phyloP scores from a whole-genome alignment of 2,113 vertebrate genomes.

The Gambusia holbrooki region DNA sequence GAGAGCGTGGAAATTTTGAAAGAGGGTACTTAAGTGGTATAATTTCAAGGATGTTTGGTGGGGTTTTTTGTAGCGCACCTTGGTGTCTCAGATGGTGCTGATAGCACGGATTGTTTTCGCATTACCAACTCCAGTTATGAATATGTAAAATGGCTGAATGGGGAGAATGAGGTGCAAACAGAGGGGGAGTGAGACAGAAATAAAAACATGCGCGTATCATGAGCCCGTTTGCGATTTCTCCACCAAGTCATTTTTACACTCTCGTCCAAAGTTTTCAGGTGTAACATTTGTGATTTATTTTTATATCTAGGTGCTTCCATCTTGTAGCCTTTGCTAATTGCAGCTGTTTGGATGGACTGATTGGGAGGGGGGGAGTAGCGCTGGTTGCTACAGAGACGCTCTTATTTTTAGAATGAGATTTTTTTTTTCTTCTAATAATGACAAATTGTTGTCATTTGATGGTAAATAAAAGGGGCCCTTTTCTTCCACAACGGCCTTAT shows the following conservation, averaged over 20 bases:
- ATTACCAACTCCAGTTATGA: conserved; percentile 81
- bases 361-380: conserved; percentile 30
- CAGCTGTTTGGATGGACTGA: conserved; percentile 63
- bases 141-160: conserved; percentile 83
- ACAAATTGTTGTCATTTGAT: conserved; percentile 46
- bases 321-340: conserved; percentile 66
- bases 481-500: conserved; percentile 51
- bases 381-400: conserved; percentile 25
- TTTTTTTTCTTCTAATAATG: conserved; percentile 6
- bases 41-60: neutral
- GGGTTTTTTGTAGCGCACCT: conserved; percentile 34
- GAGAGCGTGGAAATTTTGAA: conserved; percentile 13
- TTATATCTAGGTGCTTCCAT: conserved; percentile 25
- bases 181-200: conserved; percentile 61
- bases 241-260: neutral
- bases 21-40: conserved; percentile 7
- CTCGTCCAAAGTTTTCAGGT: conserved; percentile 53
- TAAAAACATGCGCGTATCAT: conserved; percentile 52
- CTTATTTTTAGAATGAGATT: conserved; percentile 18
- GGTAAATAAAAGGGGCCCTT: conserved; percentile 40
- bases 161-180: conserved; percentile 75
- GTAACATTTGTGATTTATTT: conserved; percentile 28
- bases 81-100: conserved; percentile 64
- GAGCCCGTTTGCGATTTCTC: neutral
- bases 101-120: conserved; percentile 80